Evolutionary conservation across 2,113 vertebrate genomes (phyloP).

Genomic region (Lipophrys pholis): DNA sequence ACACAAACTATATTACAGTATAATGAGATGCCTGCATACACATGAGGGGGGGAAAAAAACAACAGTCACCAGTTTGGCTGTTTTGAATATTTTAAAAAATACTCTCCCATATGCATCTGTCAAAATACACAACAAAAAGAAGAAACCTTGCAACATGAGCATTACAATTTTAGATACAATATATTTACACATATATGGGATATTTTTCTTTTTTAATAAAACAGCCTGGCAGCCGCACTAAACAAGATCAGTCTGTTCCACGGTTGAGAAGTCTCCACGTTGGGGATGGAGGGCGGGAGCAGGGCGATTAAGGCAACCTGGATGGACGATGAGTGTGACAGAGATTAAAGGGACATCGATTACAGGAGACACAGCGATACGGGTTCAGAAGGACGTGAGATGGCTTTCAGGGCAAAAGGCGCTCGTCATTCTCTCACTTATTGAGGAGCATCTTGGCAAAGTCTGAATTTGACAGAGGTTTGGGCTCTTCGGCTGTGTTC

Average conservation of each 20-base stretch:
- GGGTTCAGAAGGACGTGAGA: slow-evolving; percentile 84
- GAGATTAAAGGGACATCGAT: slow-evolving; percentile 69
- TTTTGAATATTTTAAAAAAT: slow-evolving; percentile 71
- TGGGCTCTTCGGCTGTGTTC: slow-evolving; percentile 69
- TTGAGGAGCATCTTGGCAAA: slow-evolving; percentile 95
- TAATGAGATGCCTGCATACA: slow-evolving; percentile 68
- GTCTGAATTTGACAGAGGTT: slow-evolving; percentile 93
- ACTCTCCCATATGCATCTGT: slow-evolving; percentile 44
- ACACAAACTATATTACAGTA: slow-evolving; percentile 60
- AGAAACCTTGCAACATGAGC: slow-evolving; percentile 49
- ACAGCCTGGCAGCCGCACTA: slow-evolving; percentile 30
- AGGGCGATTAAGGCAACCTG: slow-evolving; percentile 68
- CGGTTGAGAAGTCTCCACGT: slow-evolving; percentile 26
- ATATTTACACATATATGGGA: slow-evolving; percentile 77
- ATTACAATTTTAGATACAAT: slow-evolving; percentile 61
- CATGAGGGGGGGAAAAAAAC: slow-evolving; percentile 24
- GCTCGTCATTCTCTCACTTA: slow-evolving; percentile 83
- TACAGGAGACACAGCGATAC: slow-evolving; percentile 58
- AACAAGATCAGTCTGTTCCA: slow-evolving; percentile 44
- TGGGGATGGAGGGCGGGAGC: slow-evolving; percentile 45
- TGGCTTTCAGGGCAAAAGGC: slow-evolving; percentile 84
- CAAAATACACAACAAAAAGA: slow-evolving; percentile 54
- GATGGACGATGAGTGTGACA: slow-evolving; percentile 27
- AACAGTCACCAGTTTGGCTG: slow-evolving; percentile 60
- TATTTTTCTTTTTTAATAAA: slow-evolving; percentile 60